These are phyloP conservation scores for Coleophora flavipennella DNA, from an alignment of 2,888 invertebrate genomes.

Conservation along the genomic window DNA sequence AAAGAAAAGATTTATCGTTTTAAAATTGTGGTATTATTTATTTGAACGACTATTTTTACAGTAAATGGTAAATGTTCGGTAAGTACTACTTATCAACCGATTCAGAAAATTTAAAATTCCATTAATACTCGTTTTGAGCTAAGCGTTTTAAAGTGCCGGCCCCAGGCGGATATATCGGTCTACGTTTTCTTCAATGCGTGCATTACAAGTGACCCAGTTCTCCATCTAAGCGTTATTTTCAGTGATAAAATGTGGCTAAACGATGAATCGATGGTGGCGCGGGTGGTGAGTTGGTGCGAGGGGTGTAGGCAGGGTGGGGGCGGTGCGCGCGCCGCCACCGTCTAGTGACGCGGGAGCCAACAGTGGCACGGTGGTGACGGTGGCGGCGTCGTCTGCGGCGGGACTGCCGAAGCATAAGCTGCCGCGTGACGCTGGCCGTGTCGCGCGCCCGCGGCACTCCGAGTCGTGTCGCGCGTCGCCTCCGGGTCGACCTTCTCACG, in stretches of 20 bases:
- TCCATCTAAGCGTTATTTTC: constrained; percentile 25
- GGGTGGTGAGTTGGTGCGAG: constrained; percentile 18
- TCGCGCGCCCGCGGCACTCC: not conserved
- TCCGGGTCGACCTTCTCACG: too few species aligned
- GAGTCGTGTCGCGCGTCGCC: too few species aligned
- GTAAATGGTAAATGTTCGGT: too few species aligned
- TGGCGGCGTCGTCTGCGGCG: constrained; percentile 16
- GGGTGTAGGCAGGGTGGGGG: constrained; percentile 17
- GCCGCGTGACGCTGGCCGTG: not conserved
- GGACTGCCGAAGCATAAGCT: not conserved
- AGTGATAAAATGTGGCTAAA: constrained; percentile 38
- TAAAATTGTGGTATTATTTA: too few species aligned
- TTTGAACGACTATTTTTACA: too few species aligned
- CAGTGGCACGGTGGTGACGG: constrained; percentile 13
- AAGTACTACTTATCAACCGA: too few species aligned
- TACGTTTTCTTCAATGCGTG: constrained; percentile 8
- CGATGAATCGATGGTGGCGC: constrained; percentile 44
- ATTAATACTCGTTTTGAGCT: too few species aligned
- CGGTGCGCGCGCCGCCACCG: constrained; percentile 37
- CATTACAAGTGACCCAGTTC: constrained; percentile 29
- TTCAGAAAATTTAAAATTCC: too few species aligned
- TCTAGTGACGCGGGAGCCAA: constrained; percentile 3
- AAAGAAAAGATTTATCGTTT: too few species aligned
- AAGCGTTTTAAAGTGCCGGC: too few species aligned
- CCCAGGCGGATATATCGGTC: too few species aligned